Conservation (phyloP, 2,888 invertebrate species). For the Osedax frankpressi region DNA sequence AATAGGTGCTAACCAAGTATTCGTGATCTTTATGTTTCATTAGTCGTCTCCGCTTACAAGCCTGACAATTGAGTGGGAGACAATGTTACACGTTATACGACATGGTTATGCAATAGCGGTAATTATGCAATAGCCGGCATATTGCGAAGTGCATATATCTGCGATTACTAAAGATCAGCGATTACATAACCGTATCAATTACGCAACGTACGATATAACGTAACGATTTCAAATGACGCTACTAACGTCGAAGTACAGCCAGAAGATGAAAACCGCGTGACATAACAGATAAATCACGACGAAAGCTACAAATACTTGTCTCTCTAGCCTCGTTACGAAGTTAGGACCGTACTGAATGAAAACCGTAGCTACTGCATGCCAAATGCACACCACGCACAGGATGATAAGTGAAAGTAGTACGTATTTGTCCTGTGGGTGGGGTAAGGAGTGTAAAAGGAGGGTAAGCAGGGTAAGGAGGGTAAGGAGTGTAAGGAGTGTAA, state of each 20-base stretch:
- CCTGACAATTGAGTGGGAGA: too few relatives aligned
- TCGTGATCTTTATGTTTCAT: constrained; percentile 43
- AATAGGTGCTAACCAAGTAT: constrained; percentile 38
- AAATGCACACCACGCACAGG: constrained; percentile 37
- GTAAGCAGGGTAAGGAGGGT: too few relatives aligned
- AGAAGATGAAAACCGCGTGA: constrained; percentile 40
- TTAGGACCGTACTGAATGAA: constrained; percentile 22
- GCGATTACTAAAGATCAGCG: too few relatives aligned
- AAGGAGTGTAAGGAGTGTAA: too few relatives aligned
- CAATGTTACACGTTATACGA: too few relatives aligned
- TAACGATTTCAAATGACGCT: too few relatives aligned
- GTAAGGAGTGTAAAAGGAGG: too few relatives aligned
- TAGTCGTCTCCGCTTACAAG: constrained; percentile 38
- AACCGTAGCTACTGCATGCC: constrained; percentile 37
- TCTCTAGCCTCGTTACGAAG: constrained; percentile 31
- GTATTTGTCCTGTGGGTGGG: constrained; percentile 36
- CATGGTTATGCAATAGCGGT: too few relatives aligned
- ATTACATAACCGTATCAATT: too few relatives aligned
- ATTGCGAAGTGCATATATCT: too few relatives aligned
- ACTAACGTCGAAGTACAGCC: constrained; percentile 43
- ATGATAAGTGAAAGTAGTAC: constrained; percentile 38
- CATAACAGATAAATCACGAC: constrained; percentile 39
- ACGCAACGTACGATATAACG: too few relatives aligned
- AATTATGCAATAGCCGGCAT: too few relatives aligned
- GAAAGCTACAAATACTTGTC: constrained; percentile 38